These are phyloP conservation scores for Excalfactoria chinensis DNA, from an alignment of 2,113 vertebrate genomes.

Conservation along the genomic window DNA sequence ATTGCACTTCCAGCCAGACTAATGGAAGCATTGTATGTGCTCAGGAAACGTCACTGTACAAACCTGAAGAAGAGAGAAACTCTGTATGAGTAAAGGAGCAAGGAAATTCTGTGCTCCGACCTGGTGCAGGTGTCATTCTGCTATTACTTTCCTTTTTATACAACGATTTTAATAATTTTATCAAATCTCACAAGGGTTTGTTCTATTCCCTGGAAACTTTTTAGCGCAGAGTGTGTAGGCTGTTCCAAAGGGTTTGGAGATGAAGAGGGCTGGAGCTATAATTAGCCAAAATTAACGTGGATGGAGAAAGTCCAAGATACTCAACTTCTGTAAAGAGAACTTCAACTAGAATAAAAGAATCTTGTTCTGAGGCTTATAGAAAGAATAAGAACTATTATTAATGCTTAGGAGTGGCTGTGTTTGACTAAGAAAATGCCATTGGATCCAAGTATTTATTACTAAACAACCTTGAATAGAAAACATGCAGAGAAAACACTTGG, in stretches of 20 bases:
- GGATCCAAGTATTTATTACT: constrained; percentile 56
- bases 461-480: constrained; percentile 62
- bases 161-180: not conserved
- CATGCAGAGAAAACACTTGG: constrained; percentile 19
- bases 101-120: not conserved
- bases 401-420: constrained; percentile 54
- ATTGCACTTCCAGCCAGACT: not conserved
- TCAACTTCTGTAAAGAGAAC: constrained; percentile 11
- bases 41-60: not conserved
- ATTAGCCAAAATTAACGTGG: not conserved
- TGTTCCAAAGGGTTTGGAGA: not conserved
- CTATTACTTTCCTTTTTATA: not conserved
- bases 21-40: not conserved
- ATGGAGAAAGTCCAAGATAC: not conserved
- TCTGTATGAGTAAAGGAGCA: not conserved
- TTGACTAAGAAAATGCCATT: constrained; percentile 57
- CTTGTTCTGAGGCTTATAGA: constrained; percentile 27
- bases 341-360: constrained; percentile 16
- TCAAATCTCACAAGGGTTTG: not conserved
- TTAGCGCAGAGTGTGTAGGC: not conserved
- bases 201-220: not conserved
- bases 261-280: not conserved
- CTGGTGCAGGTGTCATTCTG: not conserved
- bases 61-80: not conserved
- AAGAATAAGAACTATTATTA: constrained; percentile 24